Base-by-base conservation (phyloP, 2,797 vertebrate species). In the Mus minutoides region DNA sequence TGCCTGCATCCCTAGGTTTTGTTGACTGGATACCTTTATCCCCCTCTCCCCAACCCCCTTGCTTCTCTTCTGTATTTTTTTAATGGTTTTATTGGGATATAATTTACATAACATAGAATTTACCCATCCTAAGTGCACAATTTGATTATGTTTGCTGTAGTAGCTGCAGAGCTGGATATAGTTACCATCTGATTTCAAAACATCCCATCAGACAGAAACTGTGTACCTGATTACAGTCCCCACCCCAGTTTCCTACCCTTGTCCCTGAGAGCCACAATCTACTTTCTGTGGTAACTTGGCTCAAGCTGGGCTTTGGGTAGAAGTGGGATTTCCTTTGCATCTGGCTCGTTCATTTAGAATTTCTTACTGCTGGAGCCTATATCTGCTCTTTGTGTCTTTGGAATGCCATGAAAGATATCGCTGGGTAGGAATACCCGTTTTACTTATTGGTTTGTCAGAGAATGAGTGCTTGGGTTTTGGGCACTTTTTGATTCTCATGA, bases 11-110 rank as follows among this genome's bases (percentile, higher is more conserved):
- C 24, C 64, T 26, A 12, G 62, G 4, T 64, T 91, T 83, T 75
- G 6, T 85, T 37, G 79, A 60, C 22, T 80, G 26, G 12, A 19
- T 79, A 52, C 67, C 52, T 88, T 71, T 52, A 34, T 69, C 29
- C 34, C 13, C 91, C 80, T 69, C 31, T 22, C 6, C 21, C 58
- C 22, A 60, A 76, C 29, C 34, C 17, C 90, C 85, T 76, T 76
- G 34, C 79, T 60, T 87, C 31, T 52, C n/a, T 90, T 83, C 82
- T 71, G 14, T 19, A 84, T 94, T 89, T 90, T 89, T 88, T 21
- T 3, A 71, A 56, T 24, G 49, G 14, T 26, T 93, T 88, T 83
- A 69, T 77, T 58, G 24, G 43, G 12, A 22, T 67, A 2, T 10
- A 17, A 46, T 84, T 95, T 94, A 52, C 17, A 34, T 75, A 14